Base-by-base conservation (phyloP, 2,113 vertebrate genomes). In the Glaucidium brasilianum region DNA sequence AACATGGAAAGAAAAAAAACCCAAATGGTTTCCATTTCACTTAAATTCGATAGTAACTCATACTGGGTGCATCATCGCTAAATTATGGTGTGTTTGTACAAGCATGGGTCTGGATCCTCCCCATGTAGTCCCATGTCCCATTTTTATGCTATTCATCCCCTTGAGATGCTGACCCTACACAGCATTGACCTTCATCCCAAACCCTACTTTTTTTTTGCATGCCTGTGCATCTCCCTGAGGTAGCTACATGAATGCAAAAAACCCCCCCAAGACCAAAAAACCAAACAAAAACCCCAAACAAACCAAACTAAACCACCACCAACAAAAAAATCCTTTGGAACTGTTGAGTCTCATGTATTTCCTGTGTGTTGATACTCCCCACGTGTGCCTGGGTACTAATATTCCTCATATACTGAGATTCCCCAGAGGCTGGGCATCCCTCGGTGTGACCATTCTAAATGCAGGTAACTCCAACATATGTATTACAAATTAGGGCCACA, bases 341-440 rank as follows among this genome's bases (percentile, higher is more conserved):
- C 32, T 1, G 0, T 6, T 2, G 26, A 53, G 20, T 47, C 13
- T 45, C n/a, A 2, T 18, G 34, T 4, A 4, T 75, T 71, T 75
- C 5, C 39, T 52, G 39, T 32, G 52, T n/a, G 21, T 75, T 93
- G 67, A 3, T 32, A 21, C 4, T 25, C 37, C 60, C 60, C 14
- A 0, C 2, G 0, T 43, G 55, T 49, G 39, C 23, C 27, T 67
- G 47, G 12, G 41, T 35, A 63, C 37, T 34, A 47, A 1, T 21
- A n/a, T 52, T 68, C 35, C 29, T 68, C 35, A 0, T 18, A 20
- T 9, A 7, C 37, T 43, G 73, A 34, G 74, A 2, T 37, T 69
- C 9, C 32, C 39, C 18, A 0, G 34, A 17, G 21, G 62, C 62
- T 45, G 55, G 29, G 27, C n/a, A 15, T 34, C 52, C 71, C 60